Conservation (phyloP, 1,140 invertebrate genomes). For the Drosophila funebris region DNA sequence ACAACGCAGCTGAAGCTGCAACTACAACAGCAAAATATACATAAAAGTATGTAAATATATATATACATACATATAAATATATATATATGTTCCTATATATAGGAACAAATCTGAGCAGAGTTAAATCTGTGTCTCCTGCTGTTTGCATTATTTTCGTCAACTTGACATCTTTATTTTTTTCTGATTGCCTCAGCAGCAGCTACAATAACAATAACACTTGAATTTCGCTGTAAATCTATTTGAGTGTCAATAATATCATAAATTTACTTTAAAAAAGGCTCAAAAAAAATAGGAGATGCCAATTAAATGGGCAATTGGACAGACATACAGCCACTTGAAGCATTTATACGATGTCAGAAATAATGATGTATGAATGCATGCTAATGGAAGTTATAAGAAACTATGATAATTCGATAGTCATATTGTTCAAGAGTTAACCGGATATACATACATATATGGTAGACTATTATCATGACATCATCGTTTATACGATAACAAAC, state of each 20-base stretch:
- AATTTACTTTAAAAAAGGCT: slow-evolving; percentile 3
- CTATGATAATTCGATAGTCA: no score
- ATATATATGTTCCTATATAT: background rate
- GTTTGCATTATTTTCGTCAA: slow-evolving; percentile 61
- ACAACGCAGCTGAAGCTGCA: slow-evolving; percentile 54
- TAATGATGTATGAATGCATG: background rate
- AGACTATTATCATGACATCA: background rate
- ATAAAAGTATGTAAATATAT: slow-evolving; percentile 13
- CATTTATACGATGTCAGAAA: background rate
- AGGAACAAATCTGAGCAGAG: background rate
- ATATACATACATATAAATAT: slow-evolving; percentile 2
- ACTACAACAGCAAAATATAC: slow-evolving; percentile 23
- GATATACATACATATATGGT: background rate
- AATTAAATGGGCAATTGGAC: slow-evolving; percentile 8
- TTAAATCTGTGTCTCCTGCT: slow-evolving; percentile 27
- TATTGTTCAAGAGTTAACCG: background rate
- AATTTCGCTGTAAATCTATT: slow-evolving; percentile 19
- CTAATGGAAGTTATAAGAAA: no score
- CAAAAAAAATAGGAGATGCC: background rate
- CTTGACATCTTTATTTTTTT: slow-evolving; percentile 6
- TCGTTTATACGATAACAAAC: background rate
- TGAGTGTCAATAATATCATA: slow-evolving; percentile 15
- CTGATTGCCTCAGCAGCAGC: slow-evolving; percentile 27
- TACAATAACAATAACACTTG: slow-evolving; percentile 4
- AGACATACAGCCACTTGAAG: background rate